Conservation (phyloP, 1,140 invertebrate species). For the Coptotermes formosanus region DNA sequence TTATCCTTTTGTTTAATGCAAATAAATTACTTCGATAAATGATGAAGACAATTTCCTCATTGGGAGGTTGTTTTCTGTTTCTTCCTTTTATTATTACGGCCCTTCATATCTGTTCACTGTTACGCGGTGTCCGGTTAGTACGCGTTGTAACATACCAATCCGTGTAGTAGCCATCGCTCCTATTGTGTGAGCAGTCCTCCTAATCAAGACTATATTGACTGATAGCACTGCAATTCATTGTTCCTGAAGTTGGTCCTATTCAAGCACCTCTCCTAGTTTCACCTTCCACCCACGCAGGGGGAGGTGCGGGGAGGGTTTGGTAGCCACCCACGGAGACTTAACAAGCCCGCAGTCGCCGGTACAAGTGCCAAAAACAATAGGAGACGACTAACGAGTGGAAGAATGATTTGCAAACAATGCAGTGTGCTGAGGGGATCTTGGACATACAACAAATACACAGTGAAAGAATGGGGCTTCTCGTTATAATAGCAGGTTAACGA, state of each 20-base stretch:
- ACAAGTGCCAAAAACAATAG: constrained; percentile 10
- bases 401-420: constrained; percentile 18
- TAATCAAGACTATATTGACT: constrained; percentile 17
- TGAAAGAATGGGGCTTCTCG: background rate
- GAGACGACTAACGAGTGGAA: background rate
- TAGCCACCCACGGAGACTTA: constrained; percentile 1
- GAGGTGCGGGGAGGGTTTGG: background rate
- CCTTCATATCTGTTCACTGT: background rate
- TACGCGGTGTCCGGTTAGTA: background rate
- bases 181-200: background rate
- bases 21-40: background rate
- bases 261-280: constrained; percentile 2
- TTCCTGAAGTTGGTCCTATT: background rate
- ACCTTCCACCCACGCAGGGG: constrained; percentile 1
- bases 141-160: background rate
- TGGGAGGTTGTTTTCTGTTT: background rate
- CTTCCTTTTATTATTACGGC: background rate
- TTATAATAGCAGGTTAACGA: constrained; percentile 16
- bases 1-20: background rate
- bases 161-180: background rate
- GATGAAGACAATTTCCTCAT: background rate
- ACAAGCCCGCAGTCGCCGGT: background rate
- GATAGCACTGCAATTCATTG: background rate
- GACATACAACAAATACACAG: constrained; percentile 1
- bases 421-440: constrained; percentile 1